A percentile compares a stretch with the other conserved stretches of the same genome.
These are phyloP conservation scores for Jacana jacana DNA, from an alignment of 2,113 vertebrate genomes.

Conservation along the genomic window DNA sequence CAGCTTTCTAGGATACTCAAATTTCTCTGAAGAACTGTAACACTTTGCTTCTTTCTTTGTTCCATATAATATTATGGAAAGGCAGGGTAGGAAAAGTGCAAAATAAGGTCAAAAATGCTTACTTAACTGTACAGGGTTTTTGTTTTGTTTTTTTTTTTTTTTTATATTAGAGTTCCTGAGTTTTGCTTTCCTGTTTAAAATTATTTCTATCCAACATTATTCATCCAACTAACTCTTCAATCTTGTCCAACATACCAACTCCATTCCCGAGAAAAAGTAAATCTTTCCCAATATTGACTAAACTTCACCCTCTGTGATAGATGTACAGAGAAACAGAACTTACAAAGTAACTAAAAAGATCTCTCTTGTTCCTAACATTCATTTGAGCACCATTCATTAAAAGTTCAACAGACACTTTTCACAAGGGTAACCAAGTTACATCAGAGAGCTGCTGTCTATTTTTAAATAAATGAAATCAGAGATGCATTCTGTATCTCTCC, in stretches of 20 bases:
- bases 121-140: background rate
- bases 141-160: background rate
- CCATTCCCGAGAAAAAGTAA: background rate
- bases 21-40: background rate
- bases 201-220: background rate
- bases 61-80: background rate
- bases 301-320: background rate
- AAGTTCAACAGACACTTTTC: background rate
- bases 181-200: background rate
- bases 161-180: background rate
- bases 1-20: background rate
- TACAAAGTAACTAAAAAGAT: background rate
- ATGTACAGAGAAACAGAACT: background rate
- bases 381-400: background rate
- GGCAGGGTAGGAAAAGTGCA: background rate
- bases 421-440: background rate
- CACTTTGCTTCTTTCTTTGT: background rate
- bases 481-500: background rate
- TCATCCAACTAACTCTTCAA: background rate
- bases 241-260: background rate
- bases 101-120: background rate
- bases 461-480: background rate
- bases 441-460: background rate
- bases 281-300: background rate
- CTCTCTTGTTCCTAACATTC: background rate